These are phyloP conservation scores for Caenorhabditis zanzibari DNA, from an alignment of 2,888 invertebrate genomes.

Conservation along the genomic window DNA sequence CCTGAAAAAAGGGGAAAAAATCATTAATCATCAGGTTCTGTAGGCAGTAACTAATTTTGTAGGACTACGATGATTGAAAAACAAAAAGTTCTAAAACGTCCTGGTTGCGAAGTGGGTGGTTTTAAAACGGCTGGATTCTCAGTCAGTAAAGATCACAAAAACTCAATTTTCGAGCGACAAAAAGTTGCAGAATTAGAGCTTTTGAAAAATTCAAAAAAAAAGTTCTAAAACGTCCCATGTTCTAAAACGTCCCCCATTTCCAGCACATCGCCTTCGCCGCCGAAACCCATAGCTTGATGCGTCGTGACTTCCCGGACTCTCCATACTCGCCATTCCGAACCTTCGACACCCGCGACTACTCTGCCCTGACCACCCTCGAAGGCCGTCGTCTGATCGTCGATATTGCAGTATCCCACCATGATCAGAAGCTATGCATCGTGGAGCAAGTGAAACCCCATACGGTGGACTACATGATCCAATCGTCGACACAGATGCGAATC, in stretches of 20 bases:
- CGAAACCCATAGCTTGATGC: conserved; percentile 17
- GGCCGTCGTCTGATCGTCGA: conserved; percentile 93
- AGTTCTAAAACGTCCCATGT: background rate
- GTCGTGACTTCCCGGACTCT: conserved; percentile 27
- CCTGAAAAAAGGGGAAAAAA: no score
- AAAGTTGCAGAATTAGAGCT: no score
- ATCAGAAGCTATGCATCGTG: conserved; percentile 93
- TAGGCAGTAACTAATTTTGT: no score
- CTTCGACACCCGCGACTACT: conserved; percentile 93
- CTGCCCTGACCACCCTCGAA: conserved; percentile 91
- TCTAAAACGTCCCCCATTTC: conserved; percentile 7
- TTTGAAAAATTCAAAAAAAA: no score
- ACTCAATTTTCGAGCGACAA: no score
- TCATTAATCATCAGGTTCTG: no score
- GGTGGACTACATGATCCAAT: conserved; percentile 38
- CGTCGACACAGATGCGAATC: conserved; percentile 44
- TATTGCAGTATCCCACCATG: conserved; percentile 90
- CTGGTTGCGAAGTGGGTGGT: no score
- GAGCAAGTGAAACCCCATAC: conserved; percentile 85
- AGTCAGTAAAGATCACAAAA: no score
- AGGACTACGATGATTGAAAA: no score
- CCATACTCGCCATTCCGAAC: conserved; percentile 88
- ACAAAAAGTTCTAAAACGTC: background rate
- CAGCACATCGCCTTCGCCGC: conserved; percentile 67
- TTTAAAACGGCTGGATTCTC: background rate